Evolutionary conservation across 2,888 invertebrate species (phyloP).

Genomic region (Stenurella melanura): DNA sequence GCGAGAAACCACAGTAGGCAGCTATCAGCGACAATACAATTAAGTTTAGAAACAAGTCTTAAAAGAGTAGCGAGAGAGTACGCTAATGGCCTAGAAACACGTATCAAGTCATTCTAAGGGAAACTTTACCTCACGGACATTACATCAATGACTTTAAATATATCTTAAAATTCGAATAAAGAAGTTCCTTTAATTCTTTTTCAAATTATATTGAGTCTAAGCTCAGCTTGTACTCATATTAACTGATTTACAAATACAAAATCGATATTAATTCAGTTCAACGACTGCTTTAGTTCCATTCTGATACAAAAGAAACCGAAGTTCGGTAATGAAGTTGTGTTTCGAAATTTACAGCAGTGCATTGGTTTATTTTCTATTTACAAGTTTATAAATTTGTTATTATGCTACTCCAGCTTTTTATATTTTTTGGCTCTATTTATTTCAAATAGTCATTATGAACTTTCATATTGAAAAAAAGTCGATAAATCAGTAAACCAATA

Average conservation of each 20-base stretch:
- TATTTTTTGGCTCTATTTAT: constrained; percentile 1
- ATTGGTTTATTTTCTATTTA: constrained; percentile 9
- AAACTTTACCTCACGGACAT: background rate
- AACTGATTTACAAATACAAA: constrained; percentile 6
- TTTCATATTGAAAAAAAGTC: background rate
- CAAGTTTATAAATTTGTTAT: constrained; percentile 11
- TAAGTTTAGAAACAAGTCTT: too few species aligned
- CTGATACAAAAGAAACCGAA: constrained; percentile 5
- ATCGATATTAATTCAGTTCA: constrained; percentile 2
- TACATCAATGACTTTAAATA: background rate
- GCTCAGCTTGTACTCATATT: too few species aligned
- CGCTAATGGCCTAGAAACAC: background rate
- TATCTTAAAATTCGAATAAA: too few species aligned
- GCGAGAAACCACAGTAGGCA: too few species aligned
- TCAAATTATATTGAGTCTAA: too few species aligned
- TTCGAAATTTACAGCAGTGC: background rate
- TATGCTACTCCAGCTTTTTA: constrained; percentile 5
- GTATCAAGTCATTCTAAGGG: background rate
- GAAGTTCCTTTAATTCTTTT: too few species aligned
- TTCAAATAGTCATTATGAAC: background rate
- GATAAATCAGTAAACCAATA: background rate
- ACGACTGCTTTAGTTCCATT: background rate
- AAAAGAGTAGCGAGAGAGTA: too few species aligned
- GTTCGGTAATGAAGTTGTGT: constrained; percentile 8
- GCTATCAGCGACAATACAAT: too few species aligned